Evolutionary conservation across 1,140 invertebrate genomes (phyloP), one percentile per base, ranked within the genome.

Genomic region (Leptinotarsa lineolata): DNA sequence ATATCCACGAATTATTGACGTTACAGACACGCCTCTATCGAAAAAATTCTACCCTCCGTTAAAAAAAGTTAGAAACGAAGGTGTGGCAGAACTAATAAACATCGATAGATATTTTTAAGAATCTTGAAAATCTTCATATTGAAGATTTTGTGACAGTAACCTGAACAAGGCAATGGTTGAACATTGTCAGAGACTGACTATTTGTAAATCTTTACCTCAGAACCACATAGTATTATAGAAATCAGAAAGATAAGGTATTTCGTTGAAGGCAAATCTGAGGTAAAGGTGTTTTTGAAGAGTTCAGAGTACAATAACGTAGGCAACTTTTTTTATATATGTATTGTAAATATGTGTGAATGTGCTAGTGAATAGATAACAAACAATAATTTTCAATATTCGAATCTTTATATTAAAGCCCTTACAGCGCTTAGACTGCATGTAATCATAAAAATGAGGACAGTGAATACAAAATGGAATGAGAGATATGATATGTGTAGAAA

Each of bases 41-140:
- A 72, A 78, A 24, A 78, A 75, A 66, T 83, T 84, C 61, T 72
- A 79, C 20, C 83, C 83, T 12, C 78, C 80, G 11, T 75, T 84
- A 58, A 81, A 58, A 61, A 79, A 80, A 61, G 76, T 84, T 11
- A 78, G 71, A 24, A 76, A 79, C 16, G 30, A 77, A 54, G 74
- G 78, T 44, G 76, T 83, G 21, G 58, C 66, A 15, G 76, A 66
- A 65, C 72, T 83, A 20, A 74, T 83, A 24, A 77, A 75, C 45
- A 67, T 81, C 12, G 75, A 81, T 48, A 60, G 21, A 70, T 63
- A 72, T 30, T 64, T 72, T 58, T 76, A 60, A 65, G 8, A 24
- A 16, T 16, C 5, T 8, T 61, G 5, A 8, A 72, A 65, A 45
- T 67, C 64, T 73, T 71, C 39, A 63, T 63, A 71, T 71, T 71